These are phyloP conservation scores for Acronicta aceris DNA, from an alignment of 2,888 invertebrate species.

Conservation along the genomic window DNA sequence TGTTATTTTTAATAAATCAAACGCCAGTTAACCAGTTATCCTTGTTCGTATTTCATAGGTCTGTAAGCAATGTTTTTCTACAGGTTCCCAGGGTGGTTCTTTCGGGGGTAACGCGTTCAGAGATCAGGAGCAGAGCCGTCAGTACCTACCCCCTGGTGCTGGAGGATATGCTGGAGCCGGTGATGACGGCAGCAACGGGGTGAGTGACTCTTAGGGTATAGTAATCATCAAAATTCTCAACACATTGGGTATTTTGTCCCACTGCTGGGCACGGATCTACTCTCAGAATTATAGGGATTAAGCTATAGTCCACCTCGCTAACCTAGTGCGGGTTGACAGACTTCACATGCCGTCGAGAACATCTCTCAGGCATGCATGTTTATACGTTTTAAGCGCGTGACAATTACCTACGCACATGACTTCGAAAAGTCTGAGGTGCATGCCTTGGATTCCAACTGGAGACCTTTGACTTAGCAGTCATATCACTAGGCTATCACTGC, in stretches of 20 bases:
- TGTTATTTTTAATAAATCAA: no score
- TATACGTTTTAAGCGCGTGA: no score
- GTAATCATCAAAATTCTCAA: neutral
- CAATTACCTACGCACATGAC: no score
- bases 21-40: no score
- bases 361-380: no score
- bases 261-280: neutral
- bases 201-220: slow-evolving; percentile 61
- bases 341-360: no score
- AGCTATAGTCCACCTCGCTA: neutral
- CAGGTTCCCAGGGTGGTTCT: slow-evolving; percentile 57
- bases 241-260: neutral
- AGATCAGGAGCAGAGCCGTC: slow-evolving; percentile 74
- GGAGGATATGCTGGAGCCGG: slow-evolving; percentile 66
- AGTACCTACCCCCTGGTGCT: slow-evolving; percentile 79
- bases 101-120: slow-evolving; percentile 5
- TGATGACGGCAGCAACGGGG: slow-evolving; percentile 77
- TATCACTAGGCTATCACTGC: neutral
- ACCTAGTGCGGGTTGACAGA: no score
- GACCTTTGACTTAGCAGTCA: no score
- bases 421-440: no score
- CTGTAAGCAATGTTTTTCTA: neutral
- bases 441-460: no score
- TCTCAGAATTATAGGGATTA: neutral
- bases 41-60: no score